Percentiles rank a stretch among this genome's conserved stretches.
Conservation (phyloP, 1,140 invertebrate species). For the Cyphomyrmex costatus region DNA sequence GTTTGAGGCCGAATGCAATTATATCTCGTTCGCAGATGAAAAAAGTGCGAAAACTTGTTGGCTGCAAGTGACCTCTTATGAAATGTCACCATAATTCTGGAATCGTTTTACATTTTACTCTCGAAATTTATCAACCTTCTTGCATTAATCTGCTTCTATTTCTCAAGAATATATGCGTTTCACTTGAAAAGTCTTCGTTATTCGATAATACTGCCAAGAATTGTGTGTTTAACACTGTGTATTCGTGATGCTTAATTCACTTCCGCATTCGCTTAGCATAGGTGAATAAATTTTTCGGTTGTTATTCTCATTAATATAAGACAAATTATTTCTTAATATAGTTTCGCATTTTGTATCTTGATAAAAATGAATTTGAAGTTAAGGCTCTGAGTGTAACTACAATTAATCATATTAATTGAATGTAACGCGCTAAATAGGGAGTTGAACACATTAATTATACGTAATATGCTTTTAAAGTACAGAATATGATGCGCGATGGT, state of each 20-base stretch:
- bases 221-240: not conserved
- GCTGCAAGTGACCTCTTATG: slow-evolving; percentile 57
- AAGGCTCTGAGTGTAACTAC: slow-evolving; percentile 2
- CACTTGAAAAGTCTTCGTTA: not conserved
- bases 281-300: slow-evolving; percentile 47
- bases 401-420: slow-evolving; percentile 54
- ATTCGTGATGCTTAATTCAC: slow-evolving; percentile 32
- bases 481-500: not conserved
- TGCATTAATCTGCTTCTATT: not conserved
- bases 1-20: slow-evolving; percentile 18
- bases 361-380: not conserved
- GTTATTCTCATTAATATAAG: slow-evolving; percentile 47
- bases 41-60: slow-evolving; percentile 57
- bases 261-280: slow-evolving; percentile 35
- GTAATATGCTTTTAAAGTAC: slow-evolving; percentile 41
- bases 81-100: slow-evolving; percentile 40
- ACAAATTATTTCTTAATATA: slow-evolving; percentile 42
- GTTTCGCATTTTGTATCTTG: not conserved
- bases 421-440: slow-evolving; percentile 20
- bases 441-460: slow-evolving; percentile 45
- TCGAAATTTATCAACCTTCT: slow-evolving; percentile 8
- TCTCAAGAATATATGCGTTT: not conserved
- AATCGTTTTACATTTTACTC: not conserved
- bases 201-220: not conserved
- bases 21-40: slow-evolving; percentile 33